Conservation (phyloP, 2,797 vertebrate species). For the Urophycis tenuis region DNA sequence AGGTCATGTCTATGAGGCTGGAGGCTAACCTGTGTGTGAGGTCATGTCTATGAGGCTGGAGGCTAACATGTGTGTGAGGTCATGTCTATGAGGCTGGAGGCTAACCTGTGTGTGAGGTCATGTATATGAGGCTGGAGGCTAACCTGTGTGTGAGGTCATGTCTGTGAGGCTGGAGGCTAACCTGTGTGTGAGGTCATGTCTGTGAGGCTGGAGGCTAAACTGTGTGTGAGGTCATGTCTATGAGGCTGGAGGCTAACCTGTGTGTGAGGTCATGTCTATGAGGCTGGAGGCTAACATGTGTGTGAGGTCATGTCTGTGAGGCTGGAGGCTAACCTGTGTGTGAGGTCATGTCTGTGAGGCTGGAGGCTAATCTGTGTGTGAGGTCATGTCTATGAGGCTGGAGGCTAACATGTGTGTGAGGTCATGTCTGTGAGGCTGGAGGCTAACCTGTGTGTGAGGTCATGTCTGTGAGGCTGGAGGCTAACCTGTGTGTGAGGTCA, state of each 20-base stretch:
- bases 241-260: background rate
- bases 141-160: too few species aligned
- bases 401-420: background rate
- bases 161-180: too few species aligned
- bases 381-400: background rate
- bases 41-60: too few species aligned
- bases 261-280: background rate
- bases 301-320: too few species aligned
- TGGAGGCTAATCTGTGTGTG: background rate
- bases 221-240: background rate
- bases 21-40: too few species aligned
- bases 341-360: background rate
- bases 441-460: slow-evolving; percentile 75
- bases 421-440: background rate
- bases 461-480: background rate
- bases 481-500: slow-evolving; percentile 81
- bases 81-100: too few species aligned
- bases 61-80: too few species aligned
- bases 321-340: background rate
- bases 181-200: too few species aligned
- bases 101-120: too few species aligned
- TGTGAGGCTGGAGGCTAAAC: too few species aligned
- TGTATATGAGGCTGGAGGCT: too few species aligned
- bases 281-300: background rate
- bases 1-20: too few species aligned